Evolutionary conservation across 2,113 vertebrate species (phyloP).

Genomic region (Cepphus grylle): DNA sequence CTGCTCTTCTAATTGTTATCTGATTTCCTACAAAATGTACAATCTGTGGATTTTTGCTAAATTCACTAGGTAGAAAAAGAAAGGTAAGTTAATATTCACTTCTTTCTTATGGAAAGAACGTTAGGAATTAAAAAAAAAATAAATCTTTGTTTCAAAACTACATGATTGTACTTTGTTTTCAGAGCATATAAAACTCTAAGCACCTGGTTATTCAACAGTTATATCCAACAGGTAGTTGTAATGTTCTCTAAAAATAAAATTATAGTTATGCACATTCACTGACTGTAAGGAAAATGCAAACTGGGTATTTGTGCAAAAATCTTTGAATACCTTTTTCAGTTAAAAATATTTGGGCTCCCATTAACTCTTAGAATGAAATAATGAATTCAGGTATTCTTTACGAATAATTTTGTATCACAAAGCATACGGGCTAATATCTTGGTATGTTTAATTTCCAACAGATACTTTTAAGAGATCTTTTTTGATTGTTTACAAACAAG

Average conservation of each 20-base stretch:
- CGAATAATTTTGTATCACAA: background rate
- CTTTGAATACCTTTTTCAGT: background rate
- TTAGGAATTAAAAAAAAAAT: background rate
- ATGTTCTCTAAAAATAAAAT: background rate
- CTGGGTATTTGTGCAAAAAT: background rate
- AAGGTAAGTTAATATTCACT: background rate
- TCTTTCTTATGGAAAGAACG: background rate
- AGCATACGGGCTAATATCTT: background rate
- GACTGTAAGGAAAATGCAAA: background rate
- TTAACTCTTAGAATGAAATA: background rate
- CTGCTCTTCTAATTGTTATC: constrained; percentile 84
- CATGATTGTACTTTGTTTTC: background rate
- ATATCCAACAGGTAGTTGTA: background rate
- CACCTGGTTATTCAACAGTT: background rate
- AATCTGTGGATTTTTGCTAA: constrained; percentile 84
- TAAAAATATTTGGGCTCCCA: background rate
- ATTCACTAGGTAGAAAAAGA: constrained; percentile 78
- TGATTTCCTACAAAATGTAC: constrained; percentile 86
- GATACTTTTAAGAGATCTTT: fast-evolving
- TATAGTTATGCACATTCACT: background rate
- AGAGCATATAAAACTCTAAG: background rate
- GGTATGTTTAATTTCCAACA: background rate
- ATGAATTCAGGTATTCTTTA: background rate
- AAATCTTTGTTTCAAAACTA: background rate
- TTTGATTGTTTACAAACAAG: background rate